Evolutionary conservation across 2,113 vertebrate species (phyloP).

Genomic region (Prolemur simus): DNA sequence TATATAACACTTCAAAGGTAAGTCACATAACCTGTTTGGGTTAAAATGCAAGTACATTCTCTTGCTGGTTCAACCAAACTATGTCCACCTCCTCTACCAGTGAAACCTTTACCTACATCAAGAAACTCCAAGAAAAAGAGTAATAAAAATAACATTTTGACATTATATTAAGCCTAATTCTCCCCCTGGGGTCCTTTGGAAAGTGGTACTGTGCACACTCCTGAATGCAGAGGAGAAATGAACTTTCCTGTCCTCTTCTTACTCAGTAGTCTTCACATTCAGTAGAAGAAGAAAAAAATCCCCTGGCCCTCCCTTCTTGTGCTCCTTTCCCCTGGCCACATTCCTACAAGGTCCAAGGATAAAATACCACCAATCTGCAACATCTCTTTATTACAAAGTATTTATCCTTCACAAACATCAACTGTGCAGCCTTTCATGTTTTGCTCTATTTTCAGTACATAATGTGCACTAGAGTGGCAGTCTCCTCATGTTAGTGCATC

Average conservation of each 20-base stretch:
- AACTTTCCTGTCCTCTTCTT: neutral
- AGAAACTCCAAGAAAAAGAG: conserved; percentile 35
- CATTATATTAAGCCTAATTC: neutral
- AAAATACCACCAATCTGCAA: neutral
- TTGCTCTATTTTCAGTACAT: conserved; percentile 40
- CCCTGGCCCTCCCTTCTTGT: neutral
- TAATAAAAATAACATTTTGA: conserved; percentile 45
- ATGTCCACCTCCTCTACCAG: conserved; percentile 46
- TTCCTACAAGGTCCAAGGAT: neutral
- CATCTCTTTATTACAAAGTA: conserved; percentile 33
- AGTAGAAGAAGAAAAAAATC: conserved; percentile 49
- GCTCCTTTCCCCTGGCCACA: neutral
- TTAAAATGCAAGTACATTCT: conserved; percentile 66
- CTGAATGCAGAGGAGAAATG: conserved; percentile 33
- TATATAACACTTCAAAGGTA: conserved; percentile 52
- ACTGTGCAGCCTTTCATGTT: neutral
- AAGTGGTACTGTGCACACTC: neutral
- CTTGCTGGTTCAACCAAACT: conserved; percentile 66
- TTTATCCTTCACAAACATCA: neutral
- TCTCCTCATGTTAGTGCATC: neutral
- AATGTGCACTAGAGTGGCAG: neutral
- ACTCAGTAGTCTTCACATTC: neutral
- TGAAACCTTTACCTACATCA: conserved; percentile 36
- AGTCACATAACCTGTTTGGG: conserved; percentile 57
- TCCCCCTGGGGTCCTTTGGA: neutral